phyloP scores from a whole-genome alignment of 2,888 invertebrate genomes.

The Anaspis maculata region DNA sequence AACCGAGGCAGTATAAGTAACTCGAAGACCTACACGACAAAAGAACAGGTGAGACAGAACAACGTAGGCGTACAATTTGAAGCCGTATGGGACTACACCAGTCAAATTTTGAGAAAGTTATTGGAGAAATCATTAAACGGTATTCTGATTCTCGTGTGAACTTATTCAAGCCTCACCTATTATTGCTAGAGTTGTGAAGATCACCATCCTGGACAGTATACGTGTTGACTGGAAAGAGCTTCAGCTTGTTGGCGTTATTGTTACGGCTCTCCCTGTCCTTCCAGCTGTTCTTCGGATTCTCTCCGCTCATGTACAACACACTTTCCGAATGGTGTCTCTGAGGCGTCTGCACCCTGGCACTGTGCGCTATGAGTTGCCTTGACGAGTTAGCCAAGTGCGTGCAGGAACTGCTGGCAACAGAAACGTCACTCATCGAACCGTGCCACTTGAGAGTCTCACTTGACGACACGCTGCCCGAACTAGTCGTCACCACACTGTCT shows the following conservation, averaged over 20 bases:
- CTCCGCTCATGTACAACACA: conserved; percentile 57
- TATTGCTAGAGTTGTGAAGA: conserved; percentile 7
- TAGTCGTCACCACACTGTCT: conserved; percentile 56
- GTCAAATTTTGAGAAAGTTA: background rate
- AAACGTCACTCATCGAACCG: conserved; percentile 66
- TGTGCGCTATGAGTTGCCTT: conserved; percentile 63
- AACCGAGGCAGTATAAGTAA: too few relatives aligned
- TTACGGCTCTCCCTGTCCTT: conserved; percentile 37
- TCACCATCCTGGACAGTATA: conserved; percentile 49
- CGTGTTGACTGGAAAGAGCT: conserved; percentile 63
- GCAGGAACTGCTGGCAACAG: conserved; percentile 51
- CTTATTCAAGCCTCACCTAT: conserved; percentile 1
- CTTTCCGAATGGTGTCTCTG: conserved; percentile 72
- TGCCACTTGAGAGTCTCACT: conserved; percentile 76
- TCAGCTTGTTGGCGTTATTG: conserved; percentile 46
- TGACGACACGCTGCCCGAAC: conserved; percentile 55
- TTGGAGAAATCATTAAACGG: background rate
- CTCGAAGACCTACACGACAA: too few relatives aligned
- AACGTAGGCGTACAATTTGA: too few relatives aligned
- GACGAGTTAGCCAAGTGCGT: conserved; percentile 44
- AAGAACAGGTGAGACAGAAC: too few relatives aligned
- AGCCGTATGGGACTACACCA: too few relatives aligned
- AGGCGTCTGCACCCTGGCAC: conserved; percentile 67
- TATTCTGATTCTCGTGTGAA: background rate
- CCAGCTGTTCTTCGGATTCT: conserved; percentile 28